A percentile compares a stretch with the other conserved stretches of the same genome.
Evolutionary conservation across 1,140 invertebrate species (phyloP).

Genomic region (Zaprionus capensis): DNA sequence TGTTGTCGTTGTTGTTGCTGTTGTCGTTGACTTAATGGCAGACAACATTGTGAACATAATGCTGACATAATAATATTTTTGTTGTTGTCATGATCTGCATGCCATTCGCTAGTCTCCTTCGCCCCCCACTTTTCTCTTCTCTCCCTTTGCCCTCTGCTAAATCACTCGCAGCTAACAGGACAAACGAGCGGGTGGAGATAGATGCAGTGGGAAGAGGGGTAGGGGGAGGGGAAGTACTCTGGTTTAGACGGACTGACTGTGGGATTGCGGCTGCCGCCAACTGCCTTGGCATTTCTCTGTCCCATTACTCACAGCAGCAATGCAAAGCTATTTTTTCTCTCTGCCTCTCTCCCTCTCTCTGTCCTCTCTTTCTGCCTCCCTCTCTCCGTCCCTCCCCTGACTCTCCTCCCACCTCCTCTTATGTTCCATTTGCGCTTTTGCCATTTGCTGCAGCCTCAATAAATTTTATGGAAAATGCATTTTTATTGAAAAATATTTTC

Average conservation of each 20-base stretch:
- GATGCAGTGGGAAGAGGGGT: neutral
- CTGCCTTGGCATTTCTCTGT: constrained; percentile 75
- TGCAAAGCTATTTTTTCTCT: constrained; percentile 30
- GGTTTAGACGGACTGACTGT: constrained; percentile 16
- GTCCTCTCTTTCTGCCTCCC: neutral
- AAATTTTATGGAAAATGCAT: constrained; percentile 71
- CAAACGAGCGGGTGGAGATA: neutral
- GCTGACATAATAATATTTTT: constrained; percentile 82
- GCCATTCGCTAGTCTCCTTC: constrained; percentile 33
- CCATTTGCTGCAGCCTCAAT: constrained; percentile 60
- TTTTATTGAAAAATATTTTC: constrained; percentile 79
- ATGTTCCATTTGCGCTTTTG: constrained; percentile 18
- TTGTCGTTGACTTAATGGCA: constrained; percentile 74
- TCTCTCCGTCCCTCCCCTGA: neutral
- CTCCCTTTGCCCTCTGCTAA: constrained; percentile 8
- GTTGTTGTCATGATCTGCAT: constrained; percentile 75
- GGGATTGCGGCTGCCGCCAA: constrained; percentile 38
- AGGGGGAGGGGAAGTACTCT: no score
- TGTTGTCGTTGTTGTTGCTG: constrained; percentile 26
- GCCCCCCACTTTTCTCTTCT: neutral
- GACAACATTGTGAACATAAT: constrained; percentile 81
- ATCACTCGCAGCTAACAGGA: constrained; percentile 39
- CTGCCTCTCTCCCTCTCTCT: neutral
- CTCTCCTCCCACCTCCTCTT: neutral
- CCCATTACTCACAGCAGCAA: constrained; percentile 77